Base-by-base conservation (phyloP, 2,797 vertebrate genomes). In the Anas capensis region DNA sequence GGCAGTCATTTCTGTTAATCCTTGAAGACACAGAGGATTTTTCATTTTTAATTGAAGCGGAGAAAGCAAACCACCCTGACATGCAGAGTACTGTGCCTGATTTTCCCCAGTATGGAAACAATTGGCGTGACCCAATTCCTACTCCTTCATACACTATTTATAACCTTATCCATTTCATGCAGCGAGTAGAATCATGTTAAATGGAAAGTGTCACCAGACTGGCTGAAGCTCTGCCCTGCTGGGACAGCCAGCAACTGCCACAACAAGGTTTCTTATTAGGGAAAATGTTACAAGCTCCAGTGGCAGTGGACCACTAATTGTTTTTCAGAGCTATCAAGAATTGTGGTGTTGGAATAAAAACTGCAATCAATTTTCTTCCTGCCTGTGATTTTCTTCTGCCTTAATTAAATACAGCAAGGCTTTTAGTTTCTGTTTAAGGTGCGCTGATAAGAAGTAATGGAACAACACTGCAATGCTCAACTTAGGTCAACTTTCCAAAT, bases 141-240 rank as follows among this genome's bases (percentile, higher is more conserved):
- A 94, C 83, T 94, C 90, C 87, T 97, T 96, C 94, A 97, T 93
- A 88, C 92, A 96, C 96, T 98, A 98, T 98, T 98, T 97, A 97
- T 98, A 98, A 91, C 95, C 97, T 93, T 72, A 97, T 93, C 91
- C 49, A 21, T 78, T 89, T 95, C 51, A 1, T 80, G 71, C 95
- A 93, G 93, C n/a, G 5, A 96, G 88, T 57, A 95, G 82, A 93
- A 96, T 94, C 86, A 46, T 66, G 42, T 64, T 73, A 88, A 90
- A 88, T 17, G 73, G 36, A 92, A 92, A 95, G 86, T 36, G 61
- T 80, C 95, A 90, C 87, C 82, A 68, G 61, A 82, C 71, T 11
- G 6, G 92, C 94, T 64, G 73, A 95, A 95, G 95, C 93, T 95
- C 46, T 88, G 75, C 80, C 91, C 92, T 79, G 72, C 96, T 93